Evolutionary conservation across 2,797 vertebrate genomes (phyloP).

Genomic region (Anniella stebbinsi): DNA sequence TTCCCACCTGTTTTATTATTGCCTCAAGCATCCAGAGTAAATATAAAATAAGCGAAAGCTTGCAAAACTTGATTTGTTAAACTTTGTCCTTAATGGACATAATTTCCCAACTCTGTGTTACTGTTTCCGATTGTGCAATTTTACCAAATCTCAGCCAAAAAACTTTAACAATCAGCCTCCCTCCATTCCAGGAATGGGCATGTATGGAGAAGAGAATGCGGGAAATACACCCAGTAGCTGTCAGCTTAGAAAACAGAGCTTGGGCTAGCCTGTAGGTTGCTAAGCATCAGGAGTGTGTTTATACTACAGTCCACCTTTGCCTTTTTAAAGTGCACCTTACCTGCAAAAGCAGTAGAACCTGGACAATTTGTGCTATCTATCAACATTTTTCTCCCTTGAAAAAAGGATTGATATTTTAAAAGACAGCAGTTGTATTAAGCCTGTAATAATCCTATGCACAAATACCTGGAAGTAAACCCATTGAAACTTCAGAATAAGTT

Average conservation of each 20-base stretch:
- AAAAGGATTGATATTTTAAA: background rate
- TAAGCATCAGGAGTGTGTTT: background rate
- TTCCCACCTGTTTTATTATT: background rate
- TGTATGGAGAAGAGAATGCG: conserved; percentile 16
- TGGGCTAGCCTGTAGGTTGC: background rate
- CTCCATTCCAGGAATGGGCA: background rate
- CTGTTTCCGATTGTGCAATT: background rate
- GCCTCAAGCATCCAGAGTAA: background rate
- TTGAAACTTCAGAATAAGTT: background rate
- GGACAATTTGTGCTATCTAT: background rate
- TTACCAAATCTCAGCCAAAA: background rate
- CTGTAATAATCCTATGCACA: background rate
- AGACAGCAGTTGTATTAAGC: background rate
- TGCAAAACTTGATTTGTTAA: background rate
- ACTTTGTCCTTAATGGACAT: background rate
- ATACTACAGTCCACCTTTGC: background rate
- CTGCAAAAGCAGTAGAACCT: background rate
- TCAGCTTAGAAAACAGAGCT: background rate
- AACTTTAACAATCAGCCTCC: background rate
- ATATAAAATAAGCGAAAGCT: background rate
- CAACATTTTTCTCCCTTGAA: background rate
- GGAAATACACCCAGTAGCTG: background rate
- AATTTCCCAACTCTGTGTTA: background rate
- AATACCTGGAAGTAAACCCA: background rate
- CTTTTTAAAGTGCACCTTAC: background rate